Base-by-base conservation (phyloP, 2,113 vertebrate genomes). In the Tachycineta bicolor region DNA sequence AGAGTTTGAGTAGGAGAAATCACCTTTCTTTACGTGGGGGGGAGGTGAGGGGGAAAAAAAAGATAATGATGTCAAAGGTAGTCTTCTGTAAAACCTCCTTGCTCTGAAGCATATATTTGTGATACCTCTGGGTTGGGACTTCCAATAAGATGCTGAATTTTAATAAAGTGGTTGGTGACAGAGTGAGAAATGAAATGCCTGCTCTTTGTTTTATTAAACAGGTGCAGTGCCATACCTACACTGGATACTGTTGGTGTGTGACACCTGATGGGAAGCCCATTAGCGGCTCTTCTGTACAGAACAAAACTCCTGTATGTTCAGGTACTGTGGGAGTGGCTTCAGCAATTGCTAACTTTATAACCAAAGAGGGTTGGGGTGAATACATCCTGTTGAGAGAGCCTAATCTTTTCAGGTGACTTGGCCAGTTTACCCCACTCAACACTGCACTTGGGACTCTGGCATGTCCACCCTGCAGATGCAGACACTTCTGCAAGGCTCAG, bases 241-340 rank as follows among this genome's bases (percentile, higher is more conserved):
- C 99, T 4, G 99, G 99, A 83, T 99, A 99, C 98, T 99, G 99
- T 98, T 99, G 99, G 99, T 99, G 99, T 88, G 99, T 99, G 89
- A 99, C 99, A 47, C 97, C 98, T 18, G 99, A 99, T 62, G 99
- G 99, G 39, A 99, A 99, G 87, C 99, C 99, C 74, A 98, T 99
- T 96, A 99, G 99, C 41, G 99, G 99, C 90, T 99, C 99, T 91
- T 99, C 99, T 34, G 99, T 99, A 91, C 99, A 99, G 97, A 99
- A 99, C 98, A 99, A 99, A 98, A 99, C 99, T 97, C 99, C 99
- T 94, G 98, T 99, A 97, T 99, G 99, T 98, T 99, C 99, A 99
- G 99, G 99, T 99, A 99, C 98, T 96, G 96, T 97, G 92, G 88
- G 87, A 74, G 43, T 75, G 58, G 24, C 59, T 93, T 91, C 89